Base-by-base conservation (phyloP, 1,140 invertebrate genomes). In the Antheraea mylitta region DNA sequence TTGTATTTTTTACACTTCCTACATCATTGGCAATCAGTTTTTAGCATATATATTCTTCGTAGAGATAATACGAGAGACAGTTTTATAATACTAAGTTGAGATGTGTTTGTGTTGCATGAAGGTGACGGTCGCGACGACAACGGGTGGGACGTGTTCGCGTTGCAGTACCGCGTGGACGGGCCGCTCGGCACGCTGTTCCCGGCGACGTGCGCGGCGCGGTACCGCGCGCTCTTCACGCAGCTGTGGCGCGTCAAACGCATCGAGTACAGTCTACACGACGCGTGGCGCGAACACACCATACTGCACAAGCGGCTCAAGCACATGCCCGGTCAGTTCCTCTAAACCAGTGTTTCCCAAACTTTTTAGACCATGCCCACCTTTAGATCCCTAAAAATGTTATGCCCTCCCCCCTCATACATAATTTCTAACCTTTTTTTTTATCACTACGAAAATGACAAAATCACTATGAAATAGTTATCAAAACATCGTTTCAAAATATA, bases 61-160 rank as follows among this genome's bases (percentile, higher is more conserved):
- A n/a, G n/a, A n/a, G n/a, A n/a, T n/a, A n/a, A n/a, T n/a, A n/a
- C n/a, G n/a, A n/a, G n/a, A n/a, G n/a, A n/a, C n/a, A n/a, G n/a
- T n/a, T n/a, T n/a, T n/a, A n/a, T n/a, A n/a, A n/a, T n/a, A n/a
- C n/a, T 30, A 30, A 30, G 22, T 30, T 30, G 22, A 30, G 22
- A 30, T 30, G 22, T n/a, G 4, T 30, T 1, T 30, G 22, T 30
- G 22, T 30, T 16, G 18, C 64, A 16, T 61, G 11, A 48, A 91
- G 89, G 87, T 67, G 88, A 91, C 71, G 87, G 87, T 0, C 89
- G 89, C 84, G 97, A 96, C 37, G 98, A 99, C 87, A 95, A 94
- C 68, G 98, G 98, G 4, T 99, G 98, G 98, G 98, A 99, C 92
- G 97, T 99, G 59, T 99, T 99, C 89, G 96, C 96, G 81, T 92